phyloP scores from a whole-genome alignment of 1,140 invertebrate species.

The Argopecten irradians region DNA sequence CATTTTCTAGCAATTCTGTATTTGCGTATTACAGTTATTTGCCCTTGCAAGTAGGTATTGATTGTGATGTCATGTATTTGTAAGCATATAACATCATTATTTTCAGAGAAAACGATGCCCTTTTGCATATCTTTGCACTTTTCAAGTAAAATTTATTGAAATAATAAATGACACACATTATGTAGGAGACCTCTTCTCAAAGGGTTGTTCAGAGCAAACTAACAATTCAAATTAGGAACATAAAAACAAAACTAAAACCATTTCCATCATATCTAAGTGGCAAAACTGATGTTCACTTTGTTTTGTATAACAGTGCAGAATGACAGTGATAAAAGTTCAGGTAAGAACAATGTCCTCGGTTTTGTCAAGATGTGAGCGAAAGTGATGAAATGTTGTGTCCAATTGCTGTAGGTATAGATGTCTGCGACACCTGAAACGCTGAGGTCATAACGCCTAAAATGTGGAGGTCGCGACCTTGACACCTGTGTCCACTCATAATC shows the following conservation, averaged over 20 bases:
- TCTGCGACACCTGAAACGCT: background rate
- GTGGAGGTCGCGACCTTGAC: background rate
- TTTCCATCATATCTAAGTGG: background rate
- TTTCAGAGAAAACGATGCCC: too few relatives aligned
- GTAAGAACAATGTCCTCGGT: background rate
- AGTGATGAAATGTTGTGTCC: slow-evolving; percentile 13
- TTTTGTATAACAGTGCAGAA: background rate
- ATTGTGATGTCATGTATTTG: too few relatives aligned
- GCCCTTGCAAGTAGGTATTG: too few relatives aligned
- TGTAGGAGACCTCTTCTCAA: too few relatives aligned
- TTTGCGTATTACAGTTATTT: too few relatives aligned
- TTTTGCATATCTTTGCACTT: too few relatives aligned
- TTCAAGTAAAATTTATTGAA: too few relatives aligned
- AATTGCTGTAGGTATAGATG: background rate
- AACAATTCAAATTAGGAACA: background rate
- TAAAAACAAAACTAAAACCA: background rate
- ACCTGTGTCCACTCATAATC: slow-evolving; percentile 15
- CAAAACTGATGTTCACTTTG: background rate
- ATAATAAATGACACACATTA: too few relatives aligned
- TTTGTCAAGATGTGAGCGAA: background rate
- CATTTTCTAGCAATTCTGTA: too few relatives aligned
- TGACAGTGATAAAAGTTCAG: background rate
- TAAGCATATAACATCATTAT: too few relatives aligned
- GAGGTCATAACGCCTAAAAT: slow-evolving; percentile 5
- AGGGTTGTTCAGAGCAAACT: background rate